A percentile compares a stretch with the other conserved stretches of the same genome.
phyloP scores from a whole-genome alignment of 1,140 invertebrate species.

The Rhagoletis pomonella region DNA sequence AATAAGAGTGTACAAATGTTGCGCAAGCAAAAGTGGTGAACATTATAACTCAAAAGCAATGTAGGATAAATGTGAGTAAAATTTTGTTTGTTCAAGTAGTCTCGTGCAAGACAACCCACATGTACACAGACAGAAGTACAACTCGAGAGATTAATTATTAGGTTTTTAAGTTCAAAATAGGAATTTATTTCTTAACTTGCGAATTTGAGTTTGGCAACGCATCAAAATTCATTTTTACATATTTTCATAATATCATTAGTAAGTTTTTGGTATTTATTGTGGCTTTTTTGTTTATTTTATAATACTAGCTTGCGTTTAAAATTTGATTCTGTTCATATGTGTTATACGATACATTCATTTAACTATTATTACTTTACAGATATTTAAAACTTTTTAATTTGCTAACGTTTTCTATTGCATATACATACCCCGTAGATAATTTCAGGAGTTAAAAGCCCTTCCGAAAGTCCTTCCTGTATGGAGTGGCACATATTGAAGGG shows the following conservation, averaged over 20 bases:
- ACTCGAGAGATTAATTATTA: not conserved
- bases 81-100: conserved; percentile 3
- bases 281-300: not conserved
- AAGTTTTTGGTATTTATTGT: not conserved
- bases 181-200: conserved; percentile 49
- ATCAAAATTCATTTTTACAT: conserved; percentile 53
- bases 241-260: conserved; percentile 8
- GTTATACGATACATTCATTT: not conserved
- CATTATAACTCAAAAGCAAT: conserved; percentile 9
- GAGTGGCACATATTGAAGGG: too few relatives aligned
- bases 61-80: not conserved
- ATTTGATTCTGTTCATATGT: conserved; percentile 11
- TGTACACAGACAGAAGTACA: conserved; percentile 32
- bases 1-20: not conserved
- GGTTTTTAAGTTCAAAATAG: conserved; percentile 29
- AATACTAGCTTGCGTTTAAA: conserved; percentile 29
- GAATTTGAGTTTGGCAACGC: conserved; percentile 31
- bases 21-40: not conserved
- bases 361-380: conserved; percentile 13
- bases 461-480: too few relatives aligned
- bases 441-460: too few relatives aligned
- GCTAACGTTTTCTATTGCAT: not conserved
- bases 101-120: not conserved
- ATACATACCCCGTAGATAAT: not conserved
- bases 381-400: not conserved